Base-by-base conservation (phyloP, 2,888 invertebrate genomes). In the Stenurella melanura region DNA sequence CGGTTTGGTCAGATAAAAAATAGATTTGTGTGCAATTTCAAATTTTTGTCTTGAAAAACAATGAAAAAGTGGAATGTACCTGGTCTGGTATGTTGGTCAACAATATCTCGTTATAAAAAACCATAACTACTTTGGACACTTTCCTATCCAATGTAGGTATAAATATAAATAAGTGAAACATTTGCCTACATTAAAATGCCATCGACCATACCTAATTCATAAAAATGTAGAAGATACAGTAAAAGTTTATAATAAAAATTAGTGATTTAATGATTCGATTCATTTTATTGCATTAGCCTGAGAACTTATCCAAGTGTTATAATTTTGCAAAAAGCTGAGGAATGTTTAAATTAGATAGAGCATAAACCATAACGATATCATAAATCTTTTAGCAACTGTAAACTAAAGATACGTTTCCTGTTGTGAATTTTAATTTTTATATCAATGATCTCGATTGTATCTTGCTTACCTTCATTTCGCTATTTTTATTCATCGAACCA, bases 361-460 rank as follows among this genome's bases (percentile, higher is more conserved):
- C 80, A 78, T 78, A 77, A 80, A 78, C 74, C 78, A 80, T 76
- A 80, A 77, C 77, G 78, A 80, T 75, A 77, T 75, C 74, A 73
- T 78, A 74, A 80, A 77, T 78, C 80, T 77, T 56, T 42, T 26
- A 77, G 64, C 73, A 80, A 80, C 78, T 75, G 78, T 78, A 76
- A 75, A 76, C 58, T 64, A 61, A 73, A 77, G 71, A 75, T 73
- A 75, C 64, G 76, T 77, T 79, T 79, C 79, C 12, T 34, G 64
- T 64, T n/a, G 64, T 64, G 42, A 42, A 42, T 64, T 34, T 30
- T 34, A 63, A 34, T 63, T 26, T 70, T 60, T 60, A 50, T 60
- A 21, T 60, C n/a, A 26, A 61, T 61, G 60, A 50, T 50, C 50
- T 50, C n/a, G 50, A 50, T 61, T 30, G 12, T 26, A 61, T 26